phyloP scores from a whole-genome alignment of 2,113 vertebrate genomes.

The Epinephelus moara region DNA sequence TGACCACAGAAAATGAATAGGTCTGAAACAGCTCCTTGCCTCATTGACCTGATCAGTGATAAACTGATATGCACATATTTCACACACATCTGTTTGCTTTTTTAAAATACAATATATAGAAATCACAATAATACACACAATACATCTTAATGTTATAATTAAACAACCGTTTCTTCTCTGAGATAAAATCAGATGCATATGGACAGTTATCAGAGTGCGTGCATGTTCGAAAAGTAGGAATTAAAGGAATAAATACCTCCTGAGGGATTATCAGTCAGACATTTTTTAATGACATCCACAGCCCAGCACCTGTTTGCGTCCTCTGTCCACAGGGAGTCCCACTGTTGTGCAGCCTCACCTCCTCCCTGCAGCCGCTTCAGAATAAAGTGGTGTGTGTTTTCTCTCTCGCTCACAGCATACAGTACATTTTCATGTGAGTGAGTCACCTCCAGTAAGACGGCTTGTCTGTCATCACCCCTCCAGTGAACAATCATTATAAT shows the following conservation, averaged over 20 bases:
- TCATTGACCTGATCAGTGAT: background rate
- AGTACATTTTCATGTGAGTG: conserved; percentile 24
- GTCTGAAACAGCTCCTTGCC: background rate
- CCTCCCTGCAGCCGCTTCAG: conserved; percentile 37
- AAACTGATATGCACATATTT: background rate
- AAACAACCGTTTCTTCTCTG: background rate
- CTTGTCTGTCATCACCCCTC: background rate
- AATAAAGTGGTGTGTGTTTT: conserved; percentile 42
- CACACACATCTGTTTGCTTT: background rate
- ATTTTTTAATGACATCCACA: background rate
- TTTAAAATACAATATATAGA: background rate
- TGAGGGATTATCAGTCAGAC: conserved; percentile 16
- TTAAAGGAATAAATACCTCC: conserved; percentile 45
- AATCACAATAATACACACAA: background rate
- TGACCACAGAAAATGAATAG: background rate
- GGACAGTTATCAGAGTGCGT: background rate
- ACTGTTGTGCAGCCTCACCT: conserved; percentile 25
- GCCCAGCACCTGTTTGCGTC: conserved; percentile 36
- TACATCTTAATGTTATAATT: background rate
- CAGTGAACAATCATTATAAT: conserved; percentile 17
- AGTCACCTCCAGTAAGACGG: conserved; percentile 35
- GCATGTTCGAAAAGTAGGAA: conserved; percentile 7
- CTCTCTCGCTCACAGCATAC: conserved; percentile 13
- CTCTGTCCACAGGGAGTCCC: conserved; percentile 9
- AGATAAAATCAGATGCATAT: background rate